phyloP scores from a whole-genome alignment of 1,140 invertebrate genomes.

The Battus philenor region DNA sequence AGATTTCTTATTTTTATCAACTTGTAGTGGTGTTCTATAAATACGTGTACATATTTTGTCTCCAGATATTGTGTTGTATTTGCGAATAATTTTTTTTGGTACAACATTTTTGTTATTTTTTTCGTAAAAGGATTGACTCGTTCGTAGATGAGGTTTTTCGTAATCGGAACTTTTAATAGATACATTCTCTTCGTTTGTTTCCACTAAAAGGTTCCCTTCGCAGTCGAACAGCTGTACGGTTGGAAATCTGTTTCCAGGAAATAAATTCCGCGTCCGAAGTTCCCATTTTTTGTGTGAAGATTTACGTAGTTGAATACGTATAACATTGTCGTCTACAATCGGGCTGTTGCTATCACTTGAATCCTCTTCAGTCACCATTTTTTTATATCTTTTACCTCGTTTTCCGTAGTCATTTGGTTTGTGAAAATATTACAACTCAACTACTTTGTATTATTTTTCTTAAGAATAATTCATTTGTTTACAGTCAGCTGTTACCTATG shows the following conservation, averaged over 20 bases:
- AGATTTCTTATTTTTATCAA: conserved; percentile 28
- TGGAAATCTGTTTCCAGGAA: conserved; percentile 64
- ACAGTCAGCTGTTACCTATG: conserved; percentile 63
- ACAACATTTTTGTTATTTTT: conserved; percentile 58
- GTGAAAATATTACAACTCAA: conserved; percentile 9
- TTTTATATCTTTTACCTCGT: conserved; percentile 28
- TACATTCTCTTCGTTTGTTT: conserved; percentile 74
- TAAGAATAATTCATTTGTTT: conserved; percentile 65
- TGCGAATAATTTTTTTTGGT: conserved; percentile 46
- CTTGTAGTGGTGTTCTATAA: conserved; percentile 35
- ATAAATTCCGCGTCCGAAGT: conserved; percentile 65
- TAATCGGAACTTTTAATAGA: conserved; percentile 68
- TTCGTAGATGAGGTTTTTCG: conserved; percentile 39
- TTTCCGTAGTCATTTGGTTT: conserved; percentile 32
- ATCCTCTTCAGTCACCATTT: conserved; percentile 53
- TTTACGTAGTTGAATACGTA: conserved; percentile 70
- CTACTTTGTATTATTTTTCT: conserved; percentile 27
- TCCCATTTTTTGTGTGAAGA: conserved; percentile 71
- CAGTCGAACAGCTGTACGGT: conserved; percentile 74
- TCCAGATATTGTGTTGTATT: conserved; percentile 67
- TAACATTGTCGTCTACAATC: conserved; percentile 70
- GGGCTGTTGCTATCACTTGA: conserved; percentile 64
- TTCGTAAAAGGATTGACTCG: conserved; percentile 56
- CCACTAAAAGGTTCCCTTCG: conserved; percentile 70
- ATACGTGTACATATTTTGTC: conserved; percentile 67